Base-by-base conservation (phyloP, 2,888 invertebrate species). In the Drosophila siamana region DNA sequence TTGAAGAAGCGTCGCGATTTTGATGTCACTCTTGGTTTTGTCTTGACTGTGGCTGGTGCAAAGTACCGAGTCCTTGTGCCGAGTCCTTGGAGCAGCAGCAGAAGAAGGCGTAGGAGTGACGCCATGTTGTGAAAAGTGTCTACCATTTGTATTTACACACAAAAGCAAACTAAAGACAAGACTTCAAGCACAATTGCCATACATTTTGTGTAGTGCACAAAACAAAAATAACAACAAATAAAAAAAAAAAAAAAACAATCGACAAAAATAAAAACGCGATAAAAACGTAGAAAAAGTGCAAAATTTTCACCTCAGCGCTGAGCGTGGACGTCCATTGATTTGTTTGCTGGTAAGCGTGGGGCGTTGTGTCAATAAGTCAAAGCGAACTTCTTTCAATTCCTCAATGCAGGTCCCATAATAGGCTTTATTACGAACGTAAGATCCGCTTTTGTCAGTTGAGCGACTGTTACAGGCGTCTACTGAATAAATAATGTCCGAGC, bases 121-220 rank as follows among this genome's bases (percentile, higher is more conserved):
- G 83, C 83, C 83, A 83, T 83, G 83, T 86, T 83, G 86, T 83
- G 86, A 83, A 83, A 83, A 83, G 83, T 86, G 85, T 83, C 82
- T 82, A 82, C 68, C 65, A 71, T 68, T 69, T 67, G 28, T 76
- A 73, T 70, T 75, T 79, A 63, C 63, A 60, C 51, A 54, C 52
- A 67, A 61, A 33, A 63, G 6, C 48, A 13, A 44, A 44, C 48
- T 43, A 36, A 43, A 56, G 43, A 51, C 62, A 60, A 57, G 44
- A 36, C 33, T 11, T 24, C 59, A 59, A 72, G 56, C 38, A 19
- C 3, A 19, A 19, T 19, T 19, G 19, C 28, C 9, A 28, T 28
- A 22, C 57, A 62, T 55, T 40, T 40, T 40, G 40, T 40, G 40
- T 16, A 40, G 13, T 28, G 16, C 40, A 66, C 40, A 33, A 16